These are phyloP conservation scores for Festucalex cinctus DNA, from an alignment of 2,113 vertebrate species.

Conservation along the genomic window DNA sequence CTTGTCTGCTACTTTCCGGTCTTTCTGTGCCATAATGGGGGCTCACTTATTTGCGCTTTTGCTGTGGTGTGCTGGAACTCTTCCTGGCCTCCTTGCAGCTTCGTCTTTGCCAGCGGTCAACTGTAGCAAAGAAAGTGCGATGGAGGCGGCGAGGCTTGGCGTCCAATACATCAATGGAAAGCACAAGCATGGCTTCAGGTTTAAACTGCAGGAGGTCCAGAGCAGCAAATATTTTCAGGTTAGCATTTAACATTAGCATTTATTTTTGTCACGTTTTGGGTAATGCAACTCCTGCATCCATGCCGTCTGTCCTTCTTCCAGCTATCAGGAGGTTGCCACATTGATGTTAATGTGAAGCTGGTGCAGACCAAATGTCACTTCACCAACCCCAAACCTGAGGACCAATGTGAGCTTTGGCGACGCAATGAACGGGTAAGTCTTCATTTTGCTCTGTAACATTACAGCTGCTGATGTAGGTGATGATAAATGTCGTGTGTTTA, in stretches of 20 bases:
- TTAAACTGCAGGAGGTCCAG: neutral
- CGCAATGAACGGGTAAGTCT: neutral
- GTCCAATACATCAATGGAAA: neutral
- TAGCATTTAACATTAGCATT: no score
- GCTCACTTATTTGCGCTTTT: neutral
- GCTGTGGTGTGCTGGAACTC: neutral
- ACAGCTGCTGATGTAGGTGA: neutral
- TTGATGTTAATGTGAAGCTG: neutral
- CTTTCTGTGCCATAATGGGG: neutral
- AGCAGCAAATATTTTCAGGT: neutral
- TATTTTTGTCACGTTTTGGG: no score
- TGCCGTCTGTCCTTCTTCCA: no score
- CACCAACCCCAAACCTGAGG: neutral
- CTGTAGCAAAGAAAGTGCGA: neutral
- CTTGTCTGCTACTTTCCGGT: neutral
- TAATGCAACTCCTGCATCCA: no score
- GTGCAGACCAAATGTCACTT: constrained; percentile 2
- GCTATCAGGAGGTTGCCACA: neutral
- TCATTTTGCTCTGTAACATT: no score
- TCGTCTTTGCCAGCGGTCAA: neutral
- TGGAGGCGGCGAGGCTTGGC: neutral
- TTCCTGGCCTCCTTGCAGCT: neutral
- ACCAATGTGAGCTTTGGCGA: neutral
- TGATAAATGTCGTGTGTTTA: neutral
- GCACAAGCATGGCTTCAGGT: constrained; percentile 1